Conservation (phyloP, 2,797 vertebrate species). For the Psittacula echo region DNA sequence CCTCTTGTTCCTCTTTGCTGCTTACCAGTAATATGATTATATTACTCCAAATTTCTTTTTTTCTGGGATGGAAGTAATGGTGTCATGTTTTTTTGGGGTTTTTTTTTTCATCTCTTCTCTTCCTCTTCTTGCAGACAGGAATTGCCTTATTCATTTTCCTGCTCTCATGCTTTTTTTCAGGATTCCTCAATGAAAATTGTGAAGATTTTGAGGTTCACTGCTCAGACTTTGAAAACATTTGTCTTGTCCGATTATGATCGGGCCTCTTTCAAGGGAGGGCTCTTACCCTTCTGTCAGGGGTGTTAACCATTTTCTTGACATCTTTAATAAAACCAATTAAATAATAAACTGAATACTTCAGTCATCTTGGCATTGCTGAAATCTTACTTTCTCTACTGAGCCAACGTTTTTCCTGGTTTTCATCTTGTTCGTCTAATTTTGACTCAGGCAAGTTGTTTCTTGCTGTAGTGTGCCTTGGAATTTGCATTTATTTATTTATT, state of each 20-base stretch:
- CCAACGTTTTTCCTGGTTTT: background rate
- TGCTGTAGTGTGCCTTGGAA: background rate
- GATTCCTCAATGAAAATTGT: background rate
- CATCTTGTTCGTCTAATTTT: background rate
- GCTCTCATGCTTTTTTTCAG: background rate
- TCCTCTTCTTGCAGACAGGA: background rate
- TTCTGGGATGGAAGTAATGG: background rate
- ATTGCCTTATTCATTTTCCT: background rate
- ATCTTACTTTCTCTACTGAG: background rate
- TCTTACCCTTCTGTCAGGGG: background rate
- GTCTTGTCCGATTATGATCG: fast-evolving
- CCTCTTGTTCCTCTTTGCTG: background rate
- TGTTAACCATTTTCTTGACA: background rate
- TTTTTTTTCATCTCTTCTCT: background rate
- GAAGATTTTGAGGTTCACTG: background rate
- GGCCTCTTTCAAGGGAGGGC: background rate
- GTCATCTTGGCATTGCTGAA: background rate
- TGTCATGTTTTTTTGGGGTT: background rate
- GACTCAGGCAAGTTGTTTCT: background rate
- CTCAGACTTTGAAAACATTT: background rate
- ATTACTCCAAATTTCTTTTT: background rate
- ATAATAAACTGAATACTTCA: background rate
- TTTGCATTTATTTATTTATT: background rate
- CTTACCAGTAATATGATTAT: background rate
- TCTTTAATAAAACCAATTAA: background rate